Conservation (phyloP, 2,888 invertebrate species). For the Lissocephala sabroskyi region DNA sequence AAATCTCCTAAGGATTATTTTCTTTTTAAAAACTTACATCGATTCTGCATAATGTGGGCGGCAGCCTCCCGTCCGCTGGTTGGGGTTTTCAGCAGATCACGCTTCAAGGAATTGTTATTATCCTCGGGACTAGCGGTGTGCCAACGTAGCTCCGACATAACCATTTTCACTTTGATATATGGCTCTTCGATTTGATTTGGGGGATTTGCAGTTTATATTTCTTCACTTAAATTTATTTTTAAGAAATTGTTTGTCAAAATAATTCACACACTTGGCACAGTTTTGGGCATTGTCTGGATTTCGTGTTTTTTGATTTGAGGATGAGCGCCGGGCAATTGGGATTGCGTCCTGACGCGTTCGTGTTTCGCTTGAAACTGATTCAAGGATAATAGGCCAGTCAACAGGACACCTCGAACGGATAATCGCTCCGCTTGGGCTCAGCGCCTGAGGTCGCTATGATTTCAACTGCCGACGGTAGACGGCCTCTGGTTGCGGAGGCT, state of each 20-base stretch:
- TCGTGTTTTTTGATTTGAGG: conserved; percentile 7
- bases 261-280: not conserved
- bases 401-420: conserved; percentile 47
- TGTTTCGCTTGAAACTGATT: conserved; percentile 72
- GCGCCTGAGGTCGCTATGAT: too few relatives aligned
- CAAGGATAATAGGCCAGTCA: conserved; percentile 32
- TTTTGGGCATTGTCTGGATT: not conserved
- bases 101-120: conserved; percentile 71
- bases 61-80: conserved; percentile 53
- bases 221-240: conserved; percentile 1
- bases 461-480: conserved; percentile 4
- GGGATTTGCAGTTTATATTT: conserved; percentile 4
- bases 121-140: conserved; percentile 70
- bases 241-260: not conserved
- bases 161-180: conserved; percentile 65
- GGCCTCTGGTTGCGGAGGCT: too few relatives aligned
- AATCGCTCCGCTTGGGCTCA: too few relatives aligned
- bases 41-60: conserved; percentile 68
- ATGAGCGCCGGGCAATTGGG: conserved; percentile 34
- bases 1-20: too few relatives aligned
- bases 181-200: conserved; percentile 8
- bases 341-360: conserved; percentile 68
- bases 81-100: conserved; percentile 68
- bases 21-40: conserved; percentile 72
- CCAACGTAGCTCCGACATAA: conserved; percentile 73